phyloP scores from a whole-genome alignment of 2,888 invertebrate genomes.

The Plebejus anna region DNA sequence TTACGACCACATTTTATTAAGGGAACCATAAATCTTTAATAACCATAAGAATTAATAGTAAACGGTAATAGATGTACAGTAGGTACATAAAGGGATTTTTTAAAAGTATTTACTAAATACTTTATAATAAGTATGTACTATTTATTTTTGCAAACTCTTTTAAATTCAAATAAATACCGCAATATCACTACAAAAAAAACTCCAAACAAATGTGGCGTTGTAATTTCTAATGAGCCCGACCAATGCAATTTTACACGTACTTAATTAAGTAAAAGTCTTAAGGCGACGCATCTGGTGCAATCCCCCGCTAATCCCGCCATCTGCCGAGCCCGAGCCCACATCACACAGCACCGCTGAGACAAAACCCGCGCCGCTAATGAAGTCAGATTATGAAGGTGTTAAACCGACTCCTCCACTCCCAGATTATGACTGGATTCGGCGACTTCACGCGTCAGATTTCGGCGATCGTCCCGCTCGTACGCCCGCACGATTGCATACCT shows the following conservation, averaged over 20 bases:
- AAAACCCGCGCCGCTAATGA: conserved; percentile 76
- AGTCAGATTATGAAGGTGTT: conserved; percentile 79
- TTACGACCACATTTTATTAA: neutral
- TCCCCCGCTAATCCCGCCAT: conserved; percentile 74
- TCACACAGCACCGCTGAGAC: conserved; percentile 75
- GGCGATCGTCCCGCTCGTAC: conserved; percentile 64
- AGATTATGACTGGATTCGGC: conserved; percentile 72
- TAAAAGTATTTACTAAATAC: neutral
- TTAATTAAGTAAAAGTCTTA: conserved; percentile 26
- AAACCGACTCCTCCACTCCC: conserved; percentile 74
- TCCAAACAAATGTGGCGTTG: neutral
- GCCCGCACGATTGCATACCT: conserved; percentile 54
- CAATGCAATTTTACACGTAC: conserved; percentile 25
- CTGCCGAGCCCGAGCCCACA: conserved; percentile 56
- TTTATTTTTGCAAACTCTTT: neutral
- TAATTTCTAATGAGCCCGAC: conserved; percentile 32
- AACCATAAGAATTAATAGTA: neutral
- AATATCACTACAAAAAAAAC: neutral
- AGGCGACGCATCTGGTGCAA: conserved; percentile 40
- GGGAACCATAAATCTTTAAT: neutral
- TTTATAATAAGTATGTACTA: neutral
- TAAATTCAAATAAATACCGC: neutral
- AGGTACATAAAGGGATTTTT: neutral
- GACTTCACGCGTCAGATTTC: conserved; percentile 70
- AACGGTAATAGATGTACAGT: neutral